Evolutionary conservation across 2,113 vertebrate species (phyloP).

Genomic region (Melanerpes aurifrons): DNA sequence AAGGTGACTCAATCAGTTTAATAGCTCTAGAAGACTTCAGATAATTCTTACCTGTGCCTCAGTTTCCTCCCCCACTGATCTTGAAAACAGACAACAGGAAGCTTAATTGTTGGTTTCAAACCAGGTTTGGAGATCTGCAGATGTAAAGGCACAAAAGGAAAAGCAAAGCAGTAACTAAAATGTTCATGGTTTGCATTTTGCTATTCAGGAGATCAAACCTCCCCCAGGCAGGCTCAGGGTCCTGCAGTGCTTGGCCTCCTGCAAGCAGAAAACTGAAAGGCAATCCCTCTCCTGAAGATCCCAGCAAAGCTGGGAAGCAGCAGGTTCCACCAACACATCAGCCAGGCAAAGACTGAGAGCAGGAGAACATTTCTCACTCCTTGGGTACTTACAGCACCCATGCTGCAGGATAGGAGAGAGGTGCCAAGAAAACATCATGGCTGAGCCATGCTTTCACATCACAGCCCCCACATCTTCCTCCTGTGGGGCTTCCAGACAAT

Average conservation of each 20-base stretch:
- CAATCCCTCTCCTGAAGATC: background rate
- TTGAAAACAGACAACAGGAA: conserved; percentile 38
- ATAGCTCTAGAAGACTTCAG: background rate
- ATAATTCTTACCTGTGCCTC: conserved; percentile 38
- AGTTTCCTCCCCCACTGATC: conserved; percentile 43
- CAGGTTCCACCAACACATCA: background rate
- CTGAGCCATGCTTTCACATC: background rate
- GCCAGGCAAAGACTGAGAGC: background rate
- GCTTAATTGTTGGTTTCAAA: conserved; percentile 30
- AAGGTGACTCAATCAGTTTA: conserved; percentile 35
- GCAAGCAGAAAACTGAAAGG: background rate
- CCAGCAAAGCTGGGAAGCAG: background rate
- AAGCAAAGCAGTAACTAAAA: background rate
- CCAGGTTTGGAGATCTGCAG: background rate
- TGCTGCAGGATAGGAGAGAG: background rate
- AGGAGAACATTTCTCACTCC: background rate
- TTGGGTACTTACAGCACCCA: background rate
- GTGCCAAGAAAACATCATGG: background rate
- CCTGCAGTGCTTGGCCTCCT: background rate
- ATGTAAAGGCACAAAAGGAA: background rate
- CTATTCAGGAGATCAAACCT: background rate
- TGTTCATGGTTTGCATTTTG: background rate
- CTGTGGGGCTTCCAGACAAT: background rate
- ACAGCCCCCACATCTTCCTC: background rate
- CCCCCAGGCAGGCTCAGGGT: background rate